A percentile compares a stretch with the other conserved stretches of the same genome.
Evolutionary conservation across 2,113 vertebrate genomes (phyloP).

Genomic region (Cricetomys ansorgei): DNA sequence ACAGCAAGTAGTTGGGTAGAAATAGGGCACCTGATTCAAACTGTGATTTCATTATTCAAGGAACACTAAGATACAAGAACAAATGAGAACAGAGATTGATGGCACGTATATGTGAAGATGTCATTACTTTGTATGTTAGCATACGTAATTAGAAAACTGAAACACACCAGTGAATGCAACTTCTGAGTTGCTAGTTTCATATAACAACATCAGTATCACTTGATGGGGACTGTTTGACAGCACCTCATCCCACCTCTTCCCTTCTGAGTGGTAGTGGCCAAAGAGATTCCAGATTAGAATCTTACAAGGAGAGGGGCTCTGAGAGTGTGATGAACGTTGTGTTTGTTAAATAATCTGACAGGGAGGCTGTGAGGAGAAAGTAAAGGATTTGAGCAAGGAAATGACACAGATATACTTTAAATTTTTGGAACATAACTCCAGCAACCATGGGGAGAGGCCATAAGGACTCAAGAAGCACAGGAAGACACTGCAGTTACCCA

Average conservation of each 20-base stretch:
- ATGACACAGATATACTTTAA: neutral
- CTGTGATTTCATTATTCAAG: conserved; percentile 4
- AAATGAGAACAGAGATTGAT: neutral
- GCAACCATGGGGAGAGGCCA: neutral
- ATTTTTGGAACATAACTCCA: neutral
- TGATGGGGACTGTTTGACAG: neutral
- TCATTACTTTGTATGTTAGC: neutral
- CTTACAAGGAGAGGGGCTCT: neutral
- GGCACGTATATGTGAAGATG: neutral
- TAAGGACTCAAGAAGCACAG: neutral
- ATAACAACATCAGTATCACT: neutral
- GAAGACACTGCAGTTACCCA: neutral
- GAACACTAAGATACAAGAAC: neutral
- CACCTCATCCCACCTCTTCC: neutral
- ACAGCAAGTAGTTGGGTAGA: conserved; percentile 20
- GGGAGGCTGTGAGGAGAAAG: neutral
- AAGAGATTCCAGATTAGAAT: neutral
- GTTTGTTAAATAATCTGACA: neutral
- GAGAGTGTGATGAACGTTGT: neutral
- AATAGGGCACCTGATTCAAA: conserved; percentile 29
- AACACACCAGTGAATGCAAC: neutral
- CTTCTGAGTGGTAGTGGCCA: neutral
- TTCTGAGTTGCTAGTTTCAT: neutral
- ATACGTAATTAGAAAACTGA: neutral
- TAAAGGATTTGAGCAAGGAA: conserved; percentile 5